phyloP scores from a whole-genome alignment of 2,888 invertebrate genomes.

The Dorcus parallelipipedus region DNA sequence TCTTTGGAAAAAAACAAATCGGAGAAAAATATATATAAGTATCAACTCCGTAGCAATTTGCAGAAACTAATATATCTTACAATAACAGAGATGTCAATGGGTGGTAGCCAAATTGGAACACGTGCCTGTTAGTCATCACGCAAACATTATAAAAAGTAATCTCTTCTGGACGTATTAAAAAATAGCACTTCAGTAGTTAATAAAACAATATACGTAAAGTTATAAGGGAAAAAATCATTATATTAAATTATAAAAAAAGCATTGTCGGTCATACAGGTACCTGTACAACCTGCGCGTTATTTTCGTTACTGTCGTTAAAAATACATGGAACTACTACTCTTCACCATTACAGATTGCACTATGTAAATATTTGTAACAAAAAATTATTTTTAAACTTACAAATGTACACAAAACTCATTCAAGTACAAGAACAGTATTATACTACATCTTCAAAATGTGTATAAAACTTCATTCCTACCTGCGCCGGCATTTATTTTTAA shows the following conservation, averaged over 20 bases:
- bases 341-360: neutral
- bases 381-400: conserved; percentile 1
- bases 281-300: too few relatives aligned
- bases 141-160: conserved; percentile 1
- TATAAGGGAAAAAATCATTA: too few relatives aligned
- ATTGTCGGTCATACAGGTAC: too few relatives aligned
- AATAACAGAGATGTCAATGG: conserved; percentile 16
- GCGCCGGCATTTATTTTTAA: too few relatives aligned
- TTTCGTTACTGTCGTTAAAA: neutral
- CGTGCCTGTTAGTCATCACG: conserved; percentile 13
- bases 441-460: neutral
- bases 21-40: neutral
- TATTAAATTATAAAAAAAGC: too few relatives aligned
- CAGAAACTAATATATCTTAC: conserved; percentile 8
- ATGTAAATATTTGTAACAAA: conserved; percentile 1
- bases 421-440: neutral
- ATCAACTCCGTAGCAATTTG: neutral
- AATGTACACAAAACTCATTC: conserved; percentile 1
- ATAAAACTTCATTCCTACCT: too few relatives aligned
- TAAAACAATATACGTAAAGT: too few relatives aligned
- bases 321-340: conserved; percentile 1
- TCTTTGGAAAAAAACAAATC: too few relatives aligned
- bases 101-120: conserved; percentile 10
- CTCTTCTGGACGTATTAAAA: neutral
- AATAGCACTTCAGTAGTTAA: too few relatives aligned